These are phyloP conservation scores for Symphodus melops DNA, from an alignment of 2,113 vertebrate genomes.

Conservation along the genomic window DNA sequence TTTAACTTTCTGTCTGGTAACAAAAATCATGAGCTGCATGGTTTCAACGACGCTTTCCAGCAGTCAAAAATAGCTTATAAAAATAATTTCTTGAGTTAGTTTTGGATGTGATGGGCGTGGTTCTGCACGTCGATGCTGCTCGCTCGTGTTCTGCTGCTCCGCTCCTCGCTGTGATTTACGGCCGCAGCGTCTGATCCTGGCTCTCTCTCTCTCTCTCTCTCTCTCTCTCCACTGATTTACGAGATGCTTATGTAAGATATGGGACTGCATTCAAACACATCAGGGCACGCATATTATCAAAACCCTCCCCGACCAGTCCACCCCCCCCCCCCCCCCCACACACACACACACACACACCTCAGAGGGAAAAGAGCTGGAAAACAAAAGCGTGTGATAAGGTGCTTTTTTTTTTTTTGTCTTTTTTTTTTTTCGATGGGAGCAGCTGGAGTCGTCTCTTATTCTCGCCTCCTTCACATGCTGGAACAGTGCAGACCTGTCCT, in stretches of 20 bases:
- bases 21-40: constrained; percentile 35
- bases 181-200: too few species aligned
- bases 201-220: constrained; percentile 22
- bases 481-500: constrained; percentile 18
- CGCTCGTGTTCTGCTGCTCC: not conserved
- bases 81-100: constrained; percentile 71
- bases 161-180: constrained; percentile 33
- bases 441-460: constrained; percentile 6
- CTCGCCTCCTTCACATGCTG: constrained; percentile 54
- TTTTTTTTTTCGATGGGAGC: constrained; percentile 22
- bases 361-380: constrained; percentile 14
- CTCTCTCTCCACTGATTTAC: constrained; percentile 42
- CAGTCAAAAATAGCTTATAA: constrained; percentile 80
- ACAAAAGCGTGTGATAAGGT: constrained; percentile 31
- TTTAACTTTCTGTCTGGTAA: not conserved
- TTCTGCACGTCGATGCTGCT: constrained; percentile 33
- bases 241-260: constrained; percentile 45
- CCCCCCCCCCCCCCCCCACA: too few species aligned
- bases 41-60: constrained; percentile 28
- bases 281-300: constrained; percentile 30
- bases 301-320: constrained; percentile 1
- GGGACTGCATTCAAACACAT: constrained; percentile 24
- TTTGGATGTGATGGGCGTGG: constrained; percentile 27
- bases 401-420: constrained; percentile 5
- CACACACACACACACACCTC: too few species aligned